A percentile compares a stretch with the other conserved stretches of the same genome.
Conservation (phyloP, 2,888 invertebrate genomes). For the Mythimna lalbum region DNA sequence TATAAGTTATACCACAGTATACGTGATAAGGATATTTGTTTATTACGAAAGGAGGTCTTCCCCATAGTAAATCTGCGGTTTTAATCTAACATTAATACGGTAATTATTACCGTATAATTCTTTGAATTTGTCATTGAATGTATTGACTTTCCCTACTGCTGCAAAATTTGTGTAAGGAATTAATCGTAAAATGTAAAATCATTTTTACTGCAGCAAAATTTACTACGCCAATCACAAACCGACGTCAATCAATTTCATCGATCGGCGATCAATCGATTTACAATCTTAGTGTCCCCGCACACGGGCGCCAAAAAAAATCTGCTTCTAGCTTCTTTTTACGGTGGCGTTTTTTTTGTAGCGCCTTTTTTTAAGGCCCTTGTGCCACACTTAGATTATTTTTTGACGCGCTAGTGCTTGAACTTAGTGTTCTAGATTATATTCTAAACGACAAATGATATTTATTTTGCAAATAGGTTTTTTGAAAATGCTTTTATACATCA, state of each 20-base stretch:
- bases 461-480: too few relatives aligned
- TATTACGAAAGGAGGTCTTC: constrained; percentile 35
- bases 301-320: too few relatives aligned
- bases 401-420: too few relatives aligned
- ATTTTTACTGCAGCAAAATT: background rate
- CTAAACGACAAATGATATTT: too few relatives aligned
- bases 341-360: too few relatives aligned
- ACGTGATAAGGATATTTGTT: constrained; percentile 21
- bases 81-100: background rate
- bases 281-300: too few relatives aligned
- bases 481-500: too few relatives aligned
- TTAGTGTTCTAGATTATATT: too few relatives aligned
- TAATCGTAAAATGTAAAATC: background rate
- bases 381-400: too few relatives aligned
- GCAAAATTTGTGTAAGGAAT: background rate
- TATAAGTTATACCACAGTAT: constrained; percentile 8
- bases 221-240: background rate
- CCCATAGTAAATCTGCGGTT: constrained; percentile 8
- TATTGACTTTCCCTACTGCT: background rate
- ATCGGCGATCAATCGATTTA: background rate
- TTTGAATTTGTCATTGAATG: background rate
- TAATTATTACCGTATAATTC: background rate
- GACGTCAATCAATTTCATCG: background rate
- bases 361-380: too few relatives aligned
- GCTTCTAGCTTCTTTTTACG: too few relatives aligned